These are phyloP conservation scores for Conger conger DNA, from an alignment of 2,113 vertebrate species.

Conservation along the genomic window DNA sequence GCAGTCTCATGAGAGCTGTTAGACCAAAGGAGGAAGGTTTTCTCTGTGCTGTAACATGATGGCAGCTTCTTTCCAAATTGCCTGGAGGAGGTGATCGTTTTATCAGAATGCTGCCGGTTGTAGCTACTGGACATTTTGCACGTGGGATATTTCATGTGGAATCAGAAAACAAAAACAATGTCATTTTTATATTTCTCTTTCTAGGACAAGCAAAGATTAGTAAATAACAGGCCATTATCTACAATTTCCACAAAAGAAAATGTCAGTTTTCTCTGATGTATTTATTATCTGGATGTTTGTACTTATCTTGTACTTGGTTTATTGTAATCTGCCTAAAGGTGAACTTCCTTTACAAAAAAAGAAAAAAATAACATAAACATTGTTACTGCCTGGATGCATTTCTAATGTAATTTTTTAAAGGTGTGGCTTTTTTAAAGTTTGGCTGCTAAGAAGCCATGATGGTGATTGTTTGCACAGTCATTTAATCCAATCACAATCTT, in stretches of 20 bases:
- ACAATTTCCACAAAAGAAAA: constrained; percentile 24
- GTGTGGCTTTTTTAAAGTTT: too few species aligned
- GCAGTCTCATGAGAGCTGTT: background rate
- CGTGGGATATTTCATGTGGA: background rate
- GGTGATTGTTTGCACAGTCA: background rate
- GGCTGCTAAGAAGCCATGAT: background rate
- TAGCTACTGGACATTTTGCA: background rate
- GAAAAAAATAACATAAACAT: constrained; percentile 38
- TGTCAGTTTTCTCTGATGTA: constrained; percentile 46
- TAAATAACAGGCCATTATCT: constrained; percentile 40
- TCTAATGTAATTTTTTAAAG: background rate
- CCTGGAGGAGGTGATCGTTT: background rate
- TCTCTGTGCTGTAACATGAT: background rate
- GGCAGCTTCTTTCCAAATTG: background rate
- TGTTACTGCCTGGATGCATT: constrained; percentile 43
- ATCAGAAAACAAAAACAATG: background rate
- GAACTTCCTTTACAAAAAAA: constrained; percentile 43
- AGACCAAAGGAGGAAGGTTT: background rate
- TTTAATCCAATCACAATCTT: background rate
- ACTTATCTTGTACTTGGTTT: constrained; percentile 47
- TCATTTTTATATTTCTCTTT: constrained; percentile 17
- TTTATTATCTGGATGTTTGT: constrained; percentile 59
- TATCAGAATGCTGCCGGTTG: background rate
- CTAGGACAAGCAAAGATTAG: constrained; percentile 19
- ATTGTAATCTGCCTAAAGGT: constrained; percentile 27